These are phyloP conservation scores for Digitonthophagus gazella DNA, from an alignment of 2,888 invertebrate species.

Conservation along the genomic window DNA sequence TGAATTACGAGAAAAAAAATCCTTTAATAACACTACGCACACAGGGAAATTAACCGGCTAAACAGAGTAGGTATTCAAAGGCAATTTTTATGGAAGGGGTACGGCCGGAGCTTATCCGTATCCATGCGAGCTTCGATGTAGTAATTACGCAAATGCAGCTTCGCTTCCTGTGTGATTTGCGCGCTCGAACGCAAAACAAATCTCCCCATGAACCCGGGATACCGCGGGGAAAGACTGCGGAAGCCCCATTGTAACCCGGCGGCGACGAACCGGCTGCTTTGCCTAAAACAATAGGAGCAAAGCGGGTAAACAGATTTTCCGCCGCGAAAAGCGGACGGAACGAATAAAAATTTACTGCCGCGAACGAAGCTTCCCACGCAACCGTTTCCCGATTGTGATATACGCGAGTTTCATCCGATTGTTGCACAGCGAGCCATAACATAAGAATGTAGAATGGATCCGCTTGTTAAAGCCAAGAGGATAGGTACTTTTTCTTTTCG, in stretches of 20 bases:
- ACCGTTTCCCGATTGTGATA: not conserved
- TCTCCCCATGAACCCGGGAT: not conserved
- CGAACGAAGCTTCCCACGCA: not conserved
- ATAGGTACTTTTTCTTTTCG: no score
- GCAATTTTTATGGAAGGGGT: not conserved
- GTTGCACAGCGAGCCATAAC: not conserved
- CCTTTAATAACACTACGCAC: no score
- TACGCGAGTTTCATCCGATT: not conserved
- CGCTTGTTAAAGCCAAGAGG: no score
- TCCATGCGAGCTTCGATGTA: not conserved
- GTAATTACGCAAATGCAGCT: not conserved
- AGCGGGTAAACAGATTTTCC: not conserved
- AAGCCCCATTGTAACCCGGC: not conserved
- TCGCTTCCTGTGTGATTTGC: not conserved
- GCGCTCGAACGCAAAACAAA: not conserved
- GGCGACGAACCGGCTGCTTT: not conserved
- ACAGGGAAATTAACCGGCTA: no score
- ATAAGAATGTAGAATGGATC: no score
- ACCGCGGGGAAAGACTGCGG: not conserved
- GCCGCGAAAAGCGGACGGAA: not conserved
- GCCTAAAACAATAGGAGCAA: not conserved
- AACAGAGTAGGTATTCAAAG: no score
- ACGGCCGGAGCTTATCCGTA: not conserved
- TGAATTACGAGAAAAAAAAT: no score
- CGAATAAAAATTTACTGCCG: not conserved